Evolutionary conservation across 2,888 invertebrate genomes (phyloP).

Genomic region (Dorcus parallelipipedus): DNA sequence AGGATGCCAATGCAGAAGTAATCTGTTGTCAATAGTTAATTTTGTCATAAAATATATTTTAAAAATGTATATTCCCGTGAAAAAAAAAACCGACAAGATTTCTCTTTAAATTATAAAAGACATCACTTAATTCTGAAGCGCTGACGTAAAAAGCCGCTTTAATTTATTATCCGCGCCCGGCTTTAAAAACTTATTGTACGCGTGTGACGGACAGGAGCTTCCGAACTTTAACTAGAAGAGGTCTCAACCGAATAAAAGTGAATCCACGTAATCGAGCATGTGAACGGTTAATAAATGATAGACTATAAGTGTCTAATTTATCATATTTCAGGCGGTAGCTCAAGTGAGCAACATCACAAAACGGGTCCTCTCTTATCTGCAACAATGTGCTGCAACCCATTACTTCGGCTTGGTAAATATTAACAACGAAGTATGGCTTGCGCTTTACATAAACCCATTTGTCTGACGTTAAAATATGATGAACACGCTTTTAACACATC

Average conservation of each 20-base stretch:
- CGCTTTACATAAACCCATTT: neutral
- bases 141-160: neutral
- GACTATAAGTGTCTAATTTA: conserved; percentile 7
- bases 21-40: too few species aligned
- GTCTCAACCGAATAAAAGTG: conserved; percentile 7
- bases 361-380: too few species aligned
- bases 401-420: too few species aligned
- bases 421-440: neutral
- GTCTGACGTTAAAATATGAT: neutral
- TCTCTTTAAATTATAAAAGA: neutral
- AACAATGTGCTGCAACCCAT: too few species aligned
- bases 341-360: too few species aligned
- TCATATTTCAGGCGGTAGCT: conserved; percentile 3
- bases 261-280: conserved; percentile 7
- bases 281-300: conserved; percentile 13
- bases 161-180: too few species aligned
- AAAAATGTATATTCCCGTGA: too few species aligned
- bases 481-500: neutral
- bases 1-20: too few species aligned
- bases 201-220: neutral
- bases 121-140: neutral
- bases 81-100: too few species aligned
- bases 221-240: conserved; percentile 8
- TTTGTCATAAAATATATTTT: too few species aligned
- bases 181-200: neutral